Evolutionary conservation across 2,797 vertebrate genomes (phyloP).

Genomic region (Cyprinella venusta): DNA sequence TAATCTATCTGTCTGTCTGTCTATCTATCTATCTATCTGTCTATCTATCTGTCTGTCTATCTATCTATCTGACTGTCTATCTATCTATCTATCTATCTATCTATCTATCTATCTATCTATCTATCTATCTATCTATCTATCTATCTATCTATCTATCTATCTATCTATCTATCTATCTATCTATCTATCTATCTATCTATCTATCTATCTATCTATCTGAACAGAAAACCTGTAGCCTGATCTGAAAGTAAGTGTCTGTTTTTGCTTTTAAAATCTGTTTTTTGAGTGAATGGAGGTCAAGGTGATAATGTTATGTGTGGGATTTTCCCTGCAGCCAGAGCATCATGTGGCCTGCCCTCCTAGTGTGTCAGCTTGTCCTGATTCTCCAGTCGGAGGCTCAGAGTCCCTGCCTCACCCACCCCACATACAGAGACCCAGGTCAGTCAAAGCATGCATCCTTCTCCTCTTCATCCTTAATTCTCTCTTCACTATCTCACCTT

Average conservation of each 20-base stretch:
- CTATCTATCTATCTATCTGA: accelerated
- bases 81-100: accelerated
- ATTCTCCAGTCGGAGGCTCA: slow-evolving; percentile 58
- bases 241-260: neutral
- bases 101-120: neutral
- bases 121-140: neutral
- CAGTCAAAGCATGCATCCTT: slow-evolving; percentile 52
- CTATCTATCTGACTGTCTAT: accelerated
- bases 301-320: slow-evolving; percentile 35
- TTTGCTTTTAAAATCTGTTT: slow-evolving; percentile 7
- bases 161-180: accelerated
- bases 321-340: slow-evolving; percentile 56
- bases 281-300: slow-evolving; percentile 40
- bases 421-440: slow-evolving; percentile 73
- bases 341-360: slow-evolving; percentile 68
- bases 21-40: accelerated
- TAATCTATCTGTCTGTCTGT: neutral
- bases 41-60: accelerated
- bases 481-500: slow-evolving; percentile 48
- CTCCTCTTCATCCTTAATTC: slow-evolving; percentile 21
- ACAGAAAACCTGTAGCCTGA: neutral
- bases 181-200: neutral
- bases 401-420: slow-evolving; percentile 60
- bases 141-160: accelerated
- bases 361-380: slow-evolving; percentile 66